Percentiles rank a stretch among this genome's conserved stretches.
phyloP scores from a whole-genome alignment of 2,888 invertebrate genomes.

The Andrena trimmerana region DNA sequence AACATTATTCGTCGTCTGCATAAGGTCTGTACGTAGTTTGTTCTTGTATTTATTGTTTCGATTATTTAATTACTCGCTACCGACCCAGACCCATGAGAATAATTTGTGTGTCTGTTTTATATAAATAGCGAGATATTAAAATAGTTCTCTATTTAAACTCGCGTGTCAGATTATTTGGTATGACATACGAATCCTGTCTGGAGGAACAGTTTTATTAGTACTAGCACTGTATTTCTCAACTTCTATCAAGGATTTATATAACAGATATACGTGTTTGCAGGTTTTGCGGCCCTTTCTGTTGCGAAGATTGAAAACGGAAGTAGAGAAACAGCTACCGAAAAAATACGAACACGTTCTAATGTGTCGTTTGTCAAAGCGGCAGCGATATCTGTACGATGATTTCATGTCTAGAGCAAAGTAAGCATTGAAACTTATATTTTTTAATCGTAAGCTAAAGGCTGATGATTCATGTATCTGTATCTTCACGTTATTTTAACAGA shows the following conservation, averaged over 20 bases:
- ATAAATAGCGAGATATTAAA: slow-evolving; percentile 79
- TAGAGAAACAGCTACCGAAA: slow-evolving; percentile 98
- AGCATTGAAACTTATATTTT: slow-evolving; percentile 81
- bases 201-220: slow-evolving; percentile 75
- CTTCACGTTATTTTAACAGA: slow-evolving; percentile 85
- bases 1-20: slow-evolving; percentile 95
- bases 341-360: slow-evolving; percentile 98
- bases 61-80: slow-evolving; percentile 73
- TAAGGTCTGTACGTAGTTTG: slow-evolving; percentile 89
- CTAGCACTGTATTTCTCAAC: not conserved
- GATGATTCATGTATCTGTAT: not conserved
- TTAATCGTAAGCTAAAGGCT: slow-evolving; percentile 12
- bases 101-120: slow-evolving; percentile 67
- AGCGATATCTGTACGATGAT: slow-evolving; percentile 99
- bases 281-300: slow-evolving; percentile 97
- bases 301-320: slow-evolving; percentile 96
- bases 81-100: slow-evolving; percentile 75
- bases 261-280: slow-evolving; percentile 82
- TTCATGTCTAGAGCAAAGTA: slow-evolving; percentile 98
- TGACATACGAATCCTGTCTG: slow-evolving; percentile 83
- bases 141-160: slow-evolving; percentile 82
- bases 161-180: slow-evolving; percentile 76
- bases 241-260: slow-evolving; percentile 15
- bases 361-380: slow-evolving; percentile 97
- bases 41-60: slow-evolving; percentile 55